Base-by-base conservation (phyloP, 2,113 vertebrate genomes). In the Melierax canorus region DNA sequence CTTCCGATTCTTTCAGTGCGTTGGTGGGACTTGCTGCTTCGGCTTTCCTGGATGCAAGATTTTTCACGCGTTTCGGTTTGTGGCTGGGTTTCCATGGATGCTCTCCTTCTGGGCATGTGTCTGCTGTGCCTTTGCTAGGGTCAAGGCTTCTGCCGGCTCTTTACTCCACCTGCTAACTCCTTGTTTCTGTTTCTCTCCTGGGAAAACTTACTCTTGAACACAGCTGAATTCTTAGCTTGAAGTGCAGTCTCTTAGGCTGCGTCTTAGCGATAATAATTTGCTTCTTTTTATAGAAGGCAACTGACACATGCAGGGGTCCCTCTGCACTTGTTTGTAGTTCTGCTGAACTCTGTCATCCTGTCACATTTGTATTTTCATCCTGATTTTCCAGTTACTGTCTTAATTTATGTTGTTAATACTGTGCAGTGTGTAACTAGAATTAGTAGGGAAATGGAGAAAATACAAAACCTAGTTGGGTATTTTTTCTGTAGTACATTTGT, bases 271-370 rank as follows among this genome's bases (percentile, higher is more conserved):
- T 30, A 16, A 26, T 10, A 9, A 17, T 15, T 22, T 19, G 2
- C 12, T 39, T 30, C 0, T 9, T 30, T 63, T 66, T 56, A 2
- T 20, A 9, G 69, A 34, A 23, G 23, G 1, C 9, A 7, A 1
- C 6, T 30, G 50, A 4, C 7, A 12, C 9, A 0, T 29, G 48
- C 30, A 29, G 26, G 41, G 5, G 1, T n/a, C 5, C 7, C 4
- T 12, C 8, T 27, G 1, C 21, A 1, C 48, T 51, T 45, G 23
- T 58, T 71, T 19, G 0, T 41, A 14, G 7, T 36, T 62, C 22
- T 58, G 4, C 8, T 32, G 19, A 20, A 1, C 30, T 36, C 36
- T 29, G 0, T 39, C 16, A 0, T 3, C 0, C 1, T n/a, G 13
- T 67, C 32, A 3, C 2, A 0, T 32, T 34, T 38, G 24, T 17